These are phyloP conservation scores for Paramisgurnus dabryanus DNA, from an alignment of 2,113 vertebrate species.

Conservation along the genomic window DNA sequence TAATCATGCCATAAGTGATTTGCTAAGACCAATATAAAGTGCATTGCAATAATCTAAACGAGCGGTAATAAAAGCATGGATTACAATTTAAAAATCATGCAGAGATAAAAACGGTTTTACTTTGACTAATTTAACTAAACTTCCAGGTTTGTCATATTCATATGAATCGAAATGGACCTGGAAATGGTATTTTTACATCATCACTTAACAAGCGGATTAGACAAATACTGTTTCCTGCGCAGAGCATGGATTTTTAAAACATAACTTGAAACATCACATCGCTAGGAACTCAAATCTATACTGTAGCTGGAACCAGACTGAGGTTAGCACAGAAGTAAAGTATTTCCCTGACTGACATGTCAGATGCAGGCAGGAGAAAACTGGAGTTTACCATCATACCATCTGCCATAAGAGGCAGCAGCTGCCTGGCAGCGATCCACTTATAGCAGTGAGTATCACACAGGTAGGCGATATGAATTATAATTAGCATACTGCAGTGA, in stretches of 20 bases:
- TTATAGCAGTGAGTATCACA: not conserved
- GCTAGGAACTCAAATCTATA: not conserved
- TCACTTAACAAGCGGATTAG: not conserved
- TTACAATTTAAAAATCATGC: no score
- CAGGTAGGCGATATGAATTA: constrained; percentile 33
- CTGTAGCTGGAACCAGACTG: not conserved
- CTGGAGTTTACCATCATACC: constrained; percentile 31
- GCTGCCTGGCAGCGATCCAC: constrained; percentile 7
- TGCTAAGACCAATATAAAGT: no score
- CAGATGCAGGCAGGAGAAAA: constrained; percentile 15
- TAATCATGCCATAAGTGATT: no score
- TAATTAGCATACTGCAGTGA: constrained; percentile 29
- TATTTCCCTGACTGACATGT: not conserved
- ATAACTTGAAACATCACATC: not conserved
- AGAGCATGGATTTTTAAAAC: not conserved
- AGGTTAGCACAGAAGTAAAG: constrained; percentile 5
- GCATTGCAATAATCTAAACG: no score
- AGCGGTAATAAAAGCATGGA: no score
- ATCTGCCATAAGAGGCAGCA: constrained; percentile 25
- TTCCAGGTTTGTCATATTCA: no score
- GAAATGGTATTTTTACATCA: no score
- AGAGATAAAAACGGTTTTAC: no score
- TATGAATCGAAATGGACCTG: no score
- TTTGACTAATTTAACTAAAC: no score
- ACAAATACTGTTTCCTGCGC: not conserved